Evolutionary conservation across 2,888 invertebrate species (phyloP).

Genomic region (Carabus problematicus): DNA sequence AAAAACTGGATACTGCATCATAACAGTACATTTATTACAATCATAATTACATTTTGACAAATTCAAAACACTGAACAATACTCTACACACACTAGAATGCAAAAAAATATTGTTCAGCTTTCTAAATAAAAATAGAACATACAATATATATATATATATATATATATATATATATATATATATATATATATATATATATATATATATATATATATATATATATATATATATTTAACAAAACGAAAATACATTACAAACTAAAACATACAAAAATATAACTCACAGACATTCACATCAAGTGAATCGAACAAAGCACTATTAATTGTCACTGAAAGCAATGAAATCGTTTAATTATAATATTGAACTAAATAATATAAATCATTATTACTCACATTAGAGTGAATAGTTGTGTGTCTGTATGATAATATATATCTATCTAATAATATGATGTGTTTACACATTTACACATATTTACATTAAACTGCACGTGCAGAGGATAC

Average conservation of each 20-base stretch:
- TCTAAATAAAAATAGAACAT: neutral
- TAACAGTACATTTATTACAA: slow-evolving; percentile 40
- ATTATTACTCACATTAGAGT: slow-evolving; percentile 17
- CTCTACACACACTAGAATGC: neutral
- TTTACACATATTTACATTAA: slow-evolving; percentile 37
- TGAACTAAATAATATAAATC: neutral
- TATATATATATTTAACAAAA: no score
- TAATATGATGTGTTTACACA: slow-evolving; percentile 30
- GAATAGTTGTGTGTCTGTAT: slow-evolving; percentile 8
- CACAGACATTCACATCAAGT: slow-evolving; percentile 6
- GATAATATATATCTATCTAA: neutral
- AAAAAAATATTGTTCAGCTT: slow-evolving; percentile 1
- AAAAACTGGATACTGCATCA: slow-evolving; percentile 31
- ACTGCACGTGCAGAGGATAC: neutral
- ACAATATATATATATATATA: slow-evolving; percentile 1
- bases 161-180: no score
- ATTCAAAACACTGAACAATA: slow-evolving; percentile 5
- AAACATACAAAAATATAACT: neutral
- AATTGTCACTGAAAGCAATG: neutral
- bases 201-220: no score
- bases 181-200: no score
- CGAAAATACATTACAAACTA: no score
- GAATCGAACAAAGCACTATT: neutral
- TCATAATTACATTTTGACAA: slow-evolving; percentile 29
- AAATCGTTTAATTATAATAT: neutral